phyloP scores from a whole-genome alignment of 2,888 invertebrate genomes.

The Teleogryllus oceanicus region DNA sequence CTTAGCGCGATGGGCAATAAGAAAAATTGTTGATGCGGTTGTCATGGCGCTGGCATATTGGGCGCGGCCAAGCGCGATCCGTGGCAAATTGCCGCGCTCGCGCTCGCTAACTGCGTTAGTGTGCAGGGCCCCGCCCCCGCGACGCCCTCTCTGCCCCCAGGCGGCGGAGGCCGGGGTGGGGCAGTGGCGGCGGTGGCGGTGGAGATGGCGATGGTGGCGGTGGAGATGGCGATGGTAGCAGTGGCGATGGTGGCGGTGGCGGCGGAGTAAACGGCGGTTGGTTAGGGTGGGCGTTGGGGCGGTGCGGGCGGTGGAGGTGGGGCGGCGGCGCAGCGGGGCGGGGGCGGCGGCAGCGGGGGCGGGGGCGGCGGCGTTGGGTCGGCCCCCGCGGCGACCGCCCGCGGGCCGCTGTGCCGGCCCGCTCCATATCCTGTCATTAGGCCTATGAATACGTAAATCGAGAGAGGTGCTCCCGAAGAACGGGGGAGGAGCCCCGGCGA shows the following conservation, averaged over 20 bases:
- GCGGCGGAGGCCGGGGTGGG: too few species aligned
- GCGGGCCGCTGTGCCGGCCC: not conserved
- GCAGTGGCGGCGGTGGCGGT: too few species aligned
- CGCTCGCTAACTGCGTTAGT: not conserved
- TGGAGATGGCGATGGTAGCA: too few species aligned
- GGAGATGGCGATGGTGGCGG: too few species aligned
- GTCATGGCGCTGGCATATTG: slow-evolving; percentile 18
- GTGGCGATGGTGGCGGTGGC: too few species aligned
- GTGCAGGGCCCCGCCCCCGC: not conserved
- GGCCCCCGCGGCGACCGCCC: not conserved
- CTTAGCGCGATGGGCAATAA: slow-evolving; percentile 9
- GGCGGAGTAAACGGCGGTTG: too few species aligned
- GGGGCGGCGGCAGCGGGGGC: too few species aligned
- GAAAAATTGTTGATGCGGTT: slow-evolving; percentile 18
- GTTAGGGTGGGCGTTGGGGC: too few species aligned
- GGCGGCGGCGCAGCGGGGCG: too few species aligned
- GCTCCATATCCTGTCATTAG: not conserved
- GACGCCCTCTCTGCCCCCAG: not conserved
- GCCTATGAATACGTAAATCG: not conserved
- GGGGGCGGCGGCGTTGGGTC: too few species aligned
- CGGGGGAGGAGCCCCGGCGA: not conserved
- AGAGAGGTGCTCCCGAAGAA: not conserved
- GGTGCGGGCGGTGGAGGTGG: too few species aligned
- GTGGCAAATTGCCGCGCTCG: not conserved
- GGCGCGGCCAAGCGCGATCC: not conserved